Conservation (phyloP, 2,113 vertebrate species). For the Rynchops niger region DNA sequence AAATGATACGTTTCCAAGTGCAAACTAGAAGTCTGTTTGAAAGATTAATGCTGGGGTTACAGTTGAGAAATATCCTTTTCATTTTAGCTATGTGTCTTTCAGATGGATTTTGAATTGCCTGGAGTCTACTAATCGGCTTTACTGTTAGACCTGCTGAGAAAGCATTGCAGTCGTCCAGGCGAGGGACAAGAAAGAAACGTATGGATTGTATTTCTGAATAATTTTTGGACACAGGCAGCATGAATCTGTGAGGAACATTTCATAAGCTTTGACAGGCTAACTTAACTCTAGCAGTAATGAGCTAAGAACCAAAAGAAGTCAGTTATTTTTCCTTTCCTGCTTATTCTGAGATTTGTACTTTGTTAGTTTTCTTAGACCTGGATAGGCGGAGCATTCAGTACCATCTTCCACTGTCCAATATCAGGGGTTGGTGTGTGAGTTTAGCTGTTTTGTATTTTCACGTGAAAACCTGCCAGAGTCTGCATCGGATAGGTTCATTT, state of each 20-base stretch:
- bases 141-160: slow-evolving; percentile 44
- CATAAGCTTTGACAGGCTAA: not conserved
- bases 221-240: not conserved
- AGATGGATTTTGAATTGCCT: slow-evolving; percentile 34
- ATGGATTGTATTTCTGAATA: slow-evolving; percentile 38
- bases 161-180: not conserved
- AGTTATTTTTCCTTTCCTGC: not conserved
- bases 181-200: not conserved
- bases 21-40: not conserved
- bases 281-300: not conserved
- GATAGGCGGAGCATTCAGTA: not conserved
- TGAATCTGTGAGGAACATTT: not conserved
- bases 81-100: not conserved
- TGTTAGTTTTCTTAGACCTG: not conserved
- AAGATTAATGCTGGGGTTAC: not conserved
- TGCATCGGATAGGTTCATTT: not conserved
- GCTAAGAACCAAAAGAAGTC: not conserved
- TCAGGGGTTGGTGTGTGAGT: rapidly evolving
- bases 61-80: not conserved
- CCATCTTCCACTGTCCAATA: not conserved
- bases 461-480: not conserved
- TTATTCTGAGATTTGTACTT: not conserved
- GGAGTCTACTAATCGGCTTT: slow-evolving; percentile 49
- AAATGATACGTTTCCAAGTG: not conserved
- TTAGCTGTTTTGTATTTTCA: not conserved